Conservation (phyloP, 2,888 invertebrate species). For the Mesodorylaimus sp. region DNA sequence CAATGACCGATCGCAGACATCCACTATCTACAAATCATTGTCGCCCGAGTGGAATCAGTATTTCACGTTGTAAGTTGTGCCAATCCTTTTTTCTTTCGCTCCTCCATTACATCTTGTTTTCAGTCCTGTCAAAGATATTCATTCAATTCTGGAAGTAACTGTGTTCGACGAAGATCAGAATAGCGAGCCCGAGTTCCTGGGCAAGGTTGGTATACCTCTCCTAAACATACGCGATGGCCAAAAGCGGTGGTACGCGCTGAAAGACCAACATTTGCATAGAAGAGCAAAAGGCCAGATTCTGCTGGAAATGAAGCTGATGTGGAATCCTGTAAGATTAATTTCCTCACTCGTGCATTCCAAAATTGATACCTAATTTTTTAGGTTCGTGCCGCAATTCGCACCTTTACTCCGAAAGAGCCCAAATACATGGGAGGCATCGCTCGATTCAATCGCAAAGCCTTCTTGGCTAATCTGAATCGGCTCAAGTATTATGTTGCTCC, state of each 20-base stretch:
- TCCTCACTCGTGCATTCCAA: neutral
- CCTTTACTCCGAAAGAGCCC: conserved; percentile 79
- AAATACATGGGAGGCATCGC: conserved; percentile 84
- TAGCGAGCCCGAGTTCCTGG: conserved; percentile 80
- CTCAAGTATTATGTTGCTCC: conserved; percentile 73
- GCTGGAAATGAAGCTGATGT: conserved; percentile 71
- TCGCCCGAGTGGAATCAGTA: conserved; percentile 91
- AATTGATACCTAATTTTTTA: conserved; percentile 26
- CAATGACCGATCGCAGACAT: conserved; percentile 83
- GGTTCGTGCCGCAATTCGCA: conserved; percentile 70
- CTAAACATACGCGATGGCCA: conserved; percentile 65
- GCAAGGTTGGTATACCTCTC: conserved; percentile 70
- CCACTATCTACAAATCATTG: conserved; percentile 87
- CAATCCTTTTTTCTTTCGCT: conserved; percentile 9
- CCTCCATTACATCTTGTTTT: conserved; percentile 13
- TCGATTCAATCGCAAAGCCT: conserved; percentile 82
- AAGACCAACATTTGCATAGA: conserved; percentile 74
- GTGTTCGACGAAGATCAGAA: conserved; percentile 94
- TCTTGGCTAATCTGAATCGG: conserved; percentile 77
- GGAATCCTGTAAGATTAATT: conserved; percentile 64
- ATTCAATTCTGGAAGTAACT: conserved; percentile 76
- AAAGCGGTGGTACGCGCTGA: conserved; percentile 82
- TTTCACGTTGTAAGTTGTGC: conserved; percentile 69
- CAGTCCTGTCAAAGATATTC: conserved; percentile 56
- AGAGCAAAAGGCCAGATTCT: conserved; percentile 85